These are phyloP conservation scores for Teleopsis dalmanni DNA, from an alignment of 1,140 invertebrate genomes.

Conservation along the genomic window DNA sequence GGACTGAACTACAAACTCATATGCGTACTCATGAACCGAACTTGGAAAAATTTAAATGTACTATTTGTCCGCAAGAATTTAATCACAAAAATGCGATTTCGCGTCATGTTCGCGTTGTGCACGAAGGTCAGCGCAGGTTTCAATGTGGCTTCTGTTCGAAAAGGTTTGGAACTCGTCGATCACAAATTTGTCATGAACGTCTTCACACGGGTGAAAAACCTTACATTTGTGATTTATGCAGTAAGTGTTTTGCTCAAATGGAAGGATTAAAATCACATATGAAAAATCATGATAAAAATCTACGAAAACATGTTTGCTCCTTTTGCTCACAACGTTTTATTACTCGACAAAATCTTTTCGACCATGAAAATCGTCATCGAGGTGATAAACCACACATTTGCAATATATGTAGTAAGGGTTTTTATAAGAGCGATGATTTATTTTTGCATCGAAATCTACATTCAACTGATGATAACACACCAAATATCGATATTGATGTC, in stretches of 20 bases:
- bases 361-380: background rate
- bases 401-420: background rate
- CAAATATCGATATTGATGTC: no score
- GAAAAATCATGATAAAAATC: conserved; percentile 10
- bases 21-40: conserved; percentile 34
- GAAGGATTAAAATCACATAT: conserved; percentile 11
- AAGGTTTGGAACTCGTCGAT: conserved; percentile 33
- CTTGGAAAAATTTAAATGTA: conserved; percentile 36
- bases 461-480: no score
- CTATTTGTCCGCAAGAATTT: conserved; percentile 33
- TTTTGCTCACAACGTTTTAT: conserved; percentile 22
- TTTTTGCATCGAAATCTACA: background rate
- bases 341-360: conserved; percentile 3
- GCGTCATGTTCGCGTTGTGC: conserved; percentile 32
- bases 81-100: conserved; percentile 36
- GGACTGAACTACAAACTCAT: conserved; percentile 32
- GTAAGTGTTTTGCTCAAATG: conserved; percentile 13
- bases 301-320: conserved; percentile 17
- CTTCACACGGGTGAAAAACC: conserved; percentile 41
- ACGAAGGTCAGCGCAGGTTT: conserved; percentile 31
- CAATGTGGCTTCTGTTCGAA: conserved; percentile 29
- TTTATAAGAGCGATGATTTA: background rate
- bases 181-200: conserved; percentile 25
- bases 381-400: background rate
- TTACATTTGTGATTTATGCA: conserved; percentile 13